Percentiles rank a stretch among this genome's conserved stretches.
These are phyloP conservation scores for Takifugu flavidus DNA, from an alignment of 2,113 vertebrate species.

Conservation along the genomic window DNA sequence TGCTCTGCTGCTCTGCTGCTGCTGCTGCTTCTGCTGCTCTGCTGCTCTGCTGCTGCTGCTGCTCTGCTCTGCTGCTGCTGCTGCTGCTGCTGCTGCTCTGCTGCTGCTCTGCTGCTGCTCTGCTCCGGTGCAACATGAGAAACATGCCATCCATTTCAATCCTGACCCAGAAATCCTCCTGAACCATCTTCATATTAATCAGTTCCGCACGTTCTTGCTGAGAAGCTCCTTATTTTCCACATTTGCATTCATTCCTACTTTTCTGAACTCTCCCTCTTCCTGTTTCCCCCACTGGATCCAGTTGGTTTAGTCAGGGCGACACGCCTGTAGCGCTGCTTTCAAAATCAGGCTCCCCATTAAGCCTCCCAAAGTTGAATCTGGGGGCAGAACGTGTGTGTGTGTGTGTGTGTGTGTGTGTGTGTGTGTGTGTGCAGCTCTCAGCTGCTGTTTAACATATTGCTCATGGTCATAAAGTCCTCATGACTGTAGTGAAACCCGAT, in stretches of 20 bases:
- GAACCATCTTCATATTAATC: constrained; percentile 35
- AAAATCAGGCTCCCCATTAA: constrained; percentile 64
- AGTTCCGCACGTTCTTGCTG: constrained; percentile 14
- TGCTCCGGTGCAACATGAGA: constrained; percentile 6
- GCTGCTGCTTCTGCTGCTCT: too few relatives aligned
- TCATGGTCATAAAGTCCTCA: background rate
- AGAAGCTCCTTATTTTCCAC: constrained; percentile 17
- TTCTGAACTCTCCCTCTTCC: constrained; percentile 34
- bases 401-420: constrained; percentile 31
- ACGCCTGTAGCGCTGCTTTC: constrained; percentile 52
- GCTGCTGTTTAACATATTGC: constrained; percentile 26
- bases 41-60: too few relatives aligned
- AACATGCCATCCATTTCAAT: constrained; percentile 19
- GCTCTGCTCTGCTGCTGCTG: too few relatives aligned
- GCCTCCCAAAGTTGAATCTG: constrained; percentile 59
- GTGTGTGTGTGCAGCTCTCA: constrained; percentile 31
- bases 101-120: constrained; percentile 9
- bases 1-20: too few relatives aligned
- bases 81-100: too few relatives aligned
- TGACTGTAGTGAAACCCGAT: background rate
- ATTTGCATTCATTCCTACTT: constrained; percentile 36
- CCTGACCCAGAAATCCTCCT: constrained; percentile 45
- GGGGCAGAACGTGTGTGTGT: constrained; percentile 37
- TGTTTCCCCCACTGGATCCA: constrained; percentile 25
- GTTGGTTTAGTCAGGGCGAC: constrained; percentile 49